phyloP scores from a whole-genome alignment of 1,140 invertebrate genomes.

The Pogonus chalceus region DNA sequence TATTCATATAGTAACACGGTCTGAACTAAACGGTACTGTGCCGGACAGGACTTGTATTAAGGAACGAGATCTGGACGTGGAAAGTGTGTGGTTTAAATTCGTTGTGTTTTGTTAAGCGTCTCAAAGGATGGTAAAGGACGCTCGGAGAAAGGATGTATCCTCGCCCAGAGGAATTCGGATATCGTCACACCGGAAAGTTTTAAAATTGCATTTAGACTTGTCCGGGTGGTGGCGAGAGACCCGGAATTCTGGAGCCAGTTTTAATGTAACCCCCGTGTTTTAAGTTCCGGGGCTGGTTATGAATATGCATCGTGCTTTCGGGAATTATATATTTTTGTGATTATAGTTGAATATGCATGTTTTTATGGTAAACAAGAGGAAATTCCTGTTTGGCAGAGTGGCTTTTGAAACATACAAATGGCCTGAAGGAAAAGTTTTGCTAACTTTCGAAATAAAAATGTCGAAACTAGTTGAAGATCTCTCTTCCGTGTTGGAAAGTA shows the following conservation, averaged over 20 bases:
- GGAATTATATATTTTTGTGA: slow-evolving; percentile 5
- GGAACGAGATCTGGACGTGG: too few species aligned
- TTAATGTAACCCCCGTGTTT: neutral
- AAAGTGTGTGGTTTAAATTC: neutral
- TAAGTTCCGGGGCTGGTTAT: neutral
- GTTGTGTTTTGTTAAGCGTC: slow-evolving; percentile 3
- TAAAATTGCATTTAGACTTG: slow-evolving; percentile 7
- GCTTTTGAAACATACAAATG: neutral
- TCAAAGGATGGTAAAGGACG: neutral
- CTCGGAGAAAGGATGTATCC: neutral
- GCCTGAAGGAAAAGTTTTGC: neutral
- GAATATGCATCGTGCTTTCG: neutral
- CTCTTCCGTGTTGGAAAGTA: too few species aligned
- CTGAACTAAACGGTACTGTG: too few species aligned
- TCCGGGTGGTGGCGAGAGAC: neutral
- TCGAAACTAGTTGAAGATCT: too few species aligned
- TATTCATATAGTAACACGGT: too few species aligned
- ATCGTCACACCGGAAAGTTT: neutral
- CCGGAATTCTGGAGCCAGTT: neutral
- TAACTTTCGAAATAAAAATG: too few species aligned
- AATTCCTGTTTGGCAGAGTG: neutral
- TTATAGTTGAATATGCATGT: slow-evolving; percentile 5
- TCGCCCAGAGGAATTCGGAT: neutral
- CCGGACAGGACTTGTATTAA: too few species aligned
- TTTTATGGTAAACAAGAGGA: slow-evolving; percentile 1